phyloP scores from a whole-genome alignment of 1,140 invertebrate genomes.

The Drusus annulatus region DNA sequence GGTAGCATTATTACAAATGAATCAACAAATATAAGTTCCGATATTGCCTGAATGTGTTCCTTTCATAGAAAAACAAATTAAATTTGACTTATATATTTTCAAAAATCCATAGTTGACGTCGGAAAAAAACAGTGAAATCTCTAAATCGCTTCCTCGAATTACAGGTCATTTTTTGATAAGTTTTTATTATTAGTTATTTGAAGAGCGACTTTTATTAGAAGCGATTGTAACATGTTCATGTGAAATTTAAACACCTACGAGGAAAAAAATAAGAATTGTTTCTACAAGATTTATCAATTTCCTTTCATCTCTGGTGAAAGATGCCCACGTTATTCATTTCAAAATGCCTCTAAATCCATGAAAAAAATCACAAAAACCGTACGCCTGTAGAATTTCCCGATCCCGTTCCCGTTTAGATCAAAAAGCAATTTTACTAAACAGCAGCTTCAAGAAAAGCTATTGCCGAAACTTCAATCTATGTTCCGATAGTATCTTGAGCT shows the following conservation, averaged over 20 bases:
- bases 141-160: background rate
- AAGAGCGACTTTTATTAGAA: background rate
- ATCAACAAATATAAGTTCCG: no score
- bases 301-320: background rate
- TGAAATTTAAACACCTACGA: background rate
- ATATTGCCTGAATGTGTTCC: no score
- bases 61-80: no score
- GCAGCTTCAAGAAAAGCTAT: slow-evolving; percentile 32
- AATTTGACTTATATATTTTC: no score
- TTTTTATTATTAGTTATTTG: background rate
- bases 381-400: background rate
- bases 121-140: no score
- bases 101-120: no score
- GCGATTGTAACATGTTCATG: no score
- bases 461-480: slow-evolving; percentile 39
- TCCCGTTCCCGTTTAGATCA: slow-evolving; percentile 4
- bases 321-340: background rate
- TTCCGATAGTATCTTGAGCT: slow-evolving; percentile 33
- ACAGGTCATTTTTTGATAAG: background rate
- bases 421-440: slow-evolving; percentile 36
- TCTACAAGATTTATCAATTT: background rate
- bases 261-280: background rate
- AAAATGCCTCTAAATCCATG: background rate
- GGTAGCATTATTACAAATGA: no score
- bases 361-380: background rate